phyloP scores from a whole-genome alignment of 2,797 vertebrate genomes.

The Momotus momota region DNA sequence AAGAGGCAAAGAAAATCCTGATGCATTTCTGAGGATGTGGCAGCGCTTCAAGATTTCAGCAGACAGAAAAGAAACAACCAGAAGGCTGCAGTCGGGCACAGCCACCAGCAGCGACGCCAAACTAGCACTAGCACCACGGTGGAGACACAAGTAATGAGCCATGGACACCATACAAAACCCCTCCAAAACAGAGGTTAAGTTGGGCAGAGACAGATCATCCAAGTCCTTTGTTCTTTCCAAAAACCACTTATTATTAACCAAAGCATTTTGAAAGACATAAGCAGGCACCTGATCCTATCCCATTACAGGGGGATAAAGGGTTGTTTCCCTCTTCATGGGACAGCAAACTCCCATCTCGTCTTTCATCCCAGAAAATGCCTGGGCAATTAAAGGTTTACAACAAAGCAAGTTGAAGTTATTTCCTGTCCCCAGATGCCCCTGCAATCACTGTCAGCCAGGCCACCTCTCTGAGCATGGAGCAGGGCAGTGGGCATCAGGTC shows the following conservation, averaged over 20 bases:
- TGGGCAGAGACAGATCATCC: not conserved
- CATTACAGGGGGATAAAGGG: not conserved
- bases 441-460: not conserved
- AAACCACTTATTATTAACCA: not conserved
- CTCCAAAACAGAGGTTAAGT: accelerated
- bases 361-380: not conserved
- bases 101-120: not conserved
- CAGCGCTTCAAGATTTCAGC: not conserved
- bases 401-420: not conserved
- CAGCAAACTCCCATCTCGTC: not conserved
- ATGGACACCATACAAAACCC: accelerated
- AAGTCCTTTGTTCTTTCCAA: not conserved
- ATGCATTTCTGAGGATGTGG: not conserved
- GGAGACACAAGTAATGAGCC: accelerated
- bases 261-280: not conserved
- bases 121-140: not conserved
- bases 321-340: not conserved
- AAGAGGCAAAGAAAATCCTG: not conserved
- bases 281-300: not conserved
- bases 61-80: not conserved
- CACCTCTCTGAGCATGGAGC: not conserved
- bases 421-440: not conserved
- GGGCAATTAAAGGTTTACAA: not conserved
- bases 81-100: not conserved
- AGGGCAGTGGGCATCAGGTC: not conserved